Base-by-base conservation (phyloP, 2,888 invertebrate species). In the Limnephilus marmoratus region DNA sequence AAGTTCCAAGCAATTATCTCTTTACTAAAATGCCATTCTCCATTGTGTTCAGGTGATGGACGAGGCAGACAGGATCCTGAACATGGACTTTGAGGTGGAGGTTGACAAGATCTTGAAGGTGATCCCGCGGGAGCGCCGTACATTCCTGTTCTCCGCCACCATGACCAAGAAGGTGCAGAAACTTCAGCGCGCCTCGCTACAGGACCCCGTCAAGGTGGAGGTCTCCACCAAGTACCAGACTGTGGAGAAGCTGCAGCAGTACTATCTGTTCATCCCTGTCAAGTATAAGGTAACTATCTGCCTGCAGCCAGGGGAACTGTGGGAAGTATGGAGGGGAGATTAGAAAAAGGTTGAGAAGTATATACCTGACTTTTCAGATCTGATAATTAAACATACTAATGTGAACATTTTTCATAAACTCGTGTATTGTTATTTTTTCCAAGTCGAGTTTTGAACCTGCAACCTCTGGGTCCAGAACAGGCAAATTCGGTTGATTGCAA, bases 131-230 rank as follows among this genome's bases (percentile, higher is more conserved):
- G 99, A 99, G 94, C 97, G 99, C 5, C 96, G 97, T 93, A 99
- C 99, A 0, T 98, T 98, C 94, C 96, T 99, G 24, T 99, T 99
- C 96, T 99, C 99, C 0, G 99, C 99, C 0, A 99, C 99, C 1
- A 99, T 99, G 99, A 99, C 99, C 0, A 99, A 98, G 95, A 99
- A 99, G 95, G 98, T 99, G 0, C 98, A 98, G 94, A 99, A 99
- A 95, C 96, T 99, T 49, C 99, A 99, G 95, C 96, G 99, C 81
- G 99, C 99, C 0, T 99, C 99, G 0, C 95, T 99, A 11, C 97
- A 97, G 94, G 98, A 99, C 95, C 99, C 99, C 0, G 99, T 99
- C 0, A 99, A 98, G 95, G 98, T 99, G 0, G 99, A 99, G 95
- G 99, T 98, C 5, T 99, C 99, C 0, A 98, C 98, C 0, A 99